Evolutionary conservation across 1,140 invertebrate genomes (phyloP).

Genomic region (Tetraneura akinire): DNA sequence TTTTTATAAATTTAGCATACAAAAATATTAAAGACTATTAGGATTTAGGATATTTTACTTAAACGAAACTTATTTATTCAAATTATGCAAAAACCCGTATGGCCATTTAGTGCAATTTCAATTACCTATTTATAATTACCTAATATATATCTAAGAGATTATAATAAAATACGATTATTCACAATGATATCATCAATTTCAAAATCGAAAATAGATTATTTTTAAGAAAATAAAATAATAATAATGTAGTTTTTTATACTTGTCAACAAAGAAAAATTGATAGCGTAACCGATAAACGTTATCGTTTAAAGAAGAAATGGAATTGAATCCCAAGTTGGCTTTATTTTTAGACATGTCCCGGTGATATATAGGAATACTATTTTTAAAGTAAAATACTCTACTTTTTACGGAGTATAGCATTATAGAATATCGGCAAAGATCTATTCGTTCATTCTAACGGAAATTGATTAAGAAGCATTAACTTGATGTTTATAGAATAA

Average conservation of each 20-base stretch:
- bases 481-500: neutral
- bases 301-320: constrained; percentile 41
- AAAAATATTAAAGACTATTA: too few relatives aligned
- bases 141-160: neutral
- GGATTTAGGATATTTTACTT: too few relatives aligned
- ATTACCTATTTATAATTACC: too few relatives aligned
- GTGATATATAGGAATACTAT: constrained; percentile 29
- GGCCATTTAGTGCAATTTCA: neutral
- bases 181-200: neutral
- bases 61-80: too few relatives aligned
- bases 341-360: constrained; percentile 14
- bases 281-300: constrained; percentile 22
- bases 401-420: neutral
- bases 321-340: constrained; percentile 13
- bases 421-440: neutral
- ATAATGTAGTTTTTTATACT: constrained; percentile 17
- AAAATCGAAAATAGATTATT: constrained; percentile 6
- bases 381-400: constrained; percentile 59
- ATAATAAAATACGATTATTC: neutral
- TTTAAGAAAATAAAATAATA: neutral
- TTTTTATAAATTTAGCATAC: too few relatives aligned
- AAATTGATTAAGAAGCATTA: constrained; percentile 14
- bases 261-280: constrained; percentile 30
- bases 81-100: too few relatives aligned
- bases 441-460: neutral